Percentiles rank a stretch among this genome's conserved stretches.
Evolutionary conservation across 2,797 vertebrate genomes (phyloP).

Genomic region (Gallinago solitaria): DNA sequence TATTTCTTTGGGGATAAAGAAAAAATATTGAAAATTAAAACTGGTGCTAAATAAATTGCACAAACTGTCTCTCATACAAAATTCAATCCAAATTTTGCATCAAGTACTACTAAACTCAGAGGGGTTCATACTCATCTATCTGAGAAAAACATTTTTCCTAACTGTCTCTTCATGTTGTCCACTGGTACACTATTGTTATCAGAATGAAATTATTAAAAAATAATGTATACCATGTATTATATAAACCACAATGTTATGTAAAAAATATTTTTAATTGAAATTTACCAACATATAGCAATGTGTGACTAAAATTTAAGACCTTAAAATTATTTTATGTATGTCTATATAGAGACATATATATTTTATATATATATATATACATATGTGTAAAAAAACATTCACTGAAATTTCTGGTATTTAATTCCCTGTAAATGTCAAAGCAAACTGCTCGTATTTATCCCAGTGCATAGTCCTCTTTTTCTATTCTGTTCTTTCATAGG

Average conservation of each 20-base stretch:
- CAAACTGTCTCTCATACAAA: not conserved
- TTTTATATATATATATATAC: not conserved
- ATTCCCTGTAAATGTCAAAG: not conserved
- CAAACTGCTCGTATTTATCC: not conserved
- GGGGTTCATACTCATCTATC: not conserved
- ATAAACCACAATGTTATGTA: not conserved
- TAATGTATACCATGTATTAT: not conserved
- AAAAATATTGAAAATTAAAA: not conserved
- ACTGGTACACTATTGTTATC: not conserved
- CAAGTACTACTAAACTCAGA: not conserved
- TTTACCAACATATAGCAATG: not conserved
- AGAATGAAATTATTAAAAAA: not conserved
- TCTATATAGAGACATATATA: not conserved
- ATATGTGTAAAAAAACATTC: not conserved
- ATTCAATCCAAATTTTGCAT: not conserved
- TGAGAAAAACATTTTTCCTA: not conserved
- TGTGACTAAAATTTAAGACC: not conserved
- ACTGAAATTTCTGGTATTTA: not conserved
- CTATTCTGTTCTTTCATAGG: not conserved
- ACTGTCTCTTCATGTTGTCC: not conserved
- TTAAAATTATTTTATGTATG: not conserved
- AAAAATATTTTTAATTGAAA: not conserved
- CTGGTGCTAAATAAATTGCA: not conserved
- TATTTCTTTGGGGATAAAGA: not conserved
- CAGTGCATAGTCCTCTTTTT: not conserved